These are phyloP conservation scores for Gallinago jamesoni DNA, from an alignment of 2,113 vertebrate species.

Conservation along the genomic window DNA sequence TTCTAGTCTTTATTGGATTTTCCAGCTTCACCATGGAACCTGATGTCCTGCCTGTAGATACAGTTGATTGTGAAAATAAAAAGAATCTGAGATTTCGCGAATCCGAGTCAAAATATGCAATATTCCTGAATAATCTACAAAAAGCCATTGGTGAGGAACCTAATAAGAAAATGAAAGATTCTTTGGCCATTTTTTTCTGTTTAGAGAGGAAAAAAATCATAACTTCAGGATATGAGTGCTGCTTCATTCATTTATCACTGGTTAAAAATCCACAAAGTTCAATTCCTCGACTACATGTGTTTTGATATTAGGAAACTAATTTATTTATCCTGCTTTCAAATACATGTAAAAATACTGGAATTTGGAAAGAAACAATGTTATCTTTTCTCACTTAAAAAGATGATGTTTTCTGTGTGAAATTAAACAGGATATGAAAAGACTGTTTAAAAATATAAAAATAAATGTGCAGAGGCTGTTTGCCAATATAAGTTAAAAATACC, in stretches of 20 bases:
- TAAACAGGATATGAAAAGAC: background rate
- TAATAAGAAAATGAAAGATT: background rate
- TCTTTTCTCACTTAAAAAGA: background rate
- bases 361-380: background rate
- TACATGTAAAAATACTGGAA: background rate
- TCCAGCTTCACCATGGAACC: background rate
- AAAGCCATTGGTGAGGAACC: background rate
- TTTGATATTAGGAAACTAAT: background rate
- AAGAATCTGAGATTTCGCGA: slow-evolving; percentile 4
- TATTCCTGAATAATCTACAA: background rate
- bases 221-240: background rate
- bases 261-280: background rate
- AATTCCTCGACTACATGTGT: background rate
- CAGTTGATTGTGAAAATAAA: background rate
- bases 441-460: background rate
- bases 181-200: background rate
- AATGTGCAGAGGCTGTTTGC: background rate
- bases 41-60: background rate
- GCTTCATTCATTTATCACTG: background rate
- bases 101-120: background rate
- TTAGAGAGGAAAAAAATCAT: background rate
- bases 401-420: background rate
- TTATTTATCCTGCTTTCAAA: background rate
- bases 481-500: background rate
- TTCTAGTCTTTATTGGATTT: background rate